phyloP scores from a whole-genome alignment of 2,888 invertebrate genomes.

The Neoascia interrupta region DNA sequence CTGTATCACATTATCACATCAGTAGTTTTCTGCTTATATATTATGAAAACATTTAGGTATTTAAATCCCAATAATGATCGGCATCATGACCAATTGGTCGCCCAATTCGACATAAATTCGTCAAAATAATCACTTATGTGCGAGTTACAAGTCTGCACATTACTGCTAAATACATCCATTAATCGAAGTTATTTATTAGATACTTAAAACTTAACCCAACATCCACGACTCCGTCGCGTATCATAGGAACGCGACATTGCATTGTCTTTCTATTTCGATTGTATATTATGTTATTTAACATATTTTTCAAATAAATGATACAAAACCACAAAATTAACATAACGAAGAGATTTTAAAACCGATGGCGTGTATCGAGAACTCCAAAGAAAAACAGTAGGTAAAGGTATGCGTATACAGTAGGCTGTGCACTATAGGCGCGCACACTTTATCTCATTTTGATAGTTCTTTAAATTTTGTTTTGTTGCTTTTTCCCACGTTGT shows the following conservation, averaged over 20 bases:
- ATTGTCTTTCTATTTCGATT: background rate
- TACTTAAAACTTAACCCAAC: slow-evolving; percentile 49
- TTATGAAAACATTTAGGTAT: too few relatives aligned
- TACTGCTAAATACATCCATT: slow-evolving; percentile 57
- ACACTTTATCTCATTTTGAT: too few relatives aligned
- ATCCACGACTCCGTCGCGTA: slow-evolving; percentile 3
- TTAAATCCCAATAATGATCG: slow-evolving; percentile 17
- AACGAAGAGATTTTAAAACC: too few relatives aligned
- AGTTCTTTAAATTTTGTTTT: too few relatives aligned
- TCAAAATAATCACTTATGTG: slow-evolving; percentile 55
- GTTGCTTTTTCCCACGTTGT: too few relatives aligned
- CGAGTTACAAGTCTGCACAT: slow-evolving; percentile 55
- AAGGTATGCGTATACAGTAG: too few relatives aligned
- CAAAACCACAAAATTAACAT: slow-evolving; percentile 62
- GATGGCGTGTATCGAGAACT: too few relatives aligned
- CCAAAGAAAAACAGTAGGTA: too few relatives aligned
- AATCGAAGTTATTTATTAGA: slow-evolving; percentile 60
- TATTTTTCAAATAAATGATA: slow-evolving; percentile 69
- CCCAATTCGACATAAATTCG: slow-evolving; percentile 60
- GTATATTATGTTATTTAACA: slow-evolving; percentile 55
- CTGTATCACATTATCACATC: too few relatives aligned
- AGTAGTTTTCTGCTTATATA: too few relatives aligned
- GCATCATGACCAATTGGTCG: slow-evolving; percentile 20
- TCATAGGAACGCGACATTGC: too few relatives aligned
- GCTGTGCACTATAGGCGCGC: too few relatives aligned